phyloP scores from a whole-genome alignment of 2,797 vertebrate species.

The Typhlichthys subterraneus region DNA sequence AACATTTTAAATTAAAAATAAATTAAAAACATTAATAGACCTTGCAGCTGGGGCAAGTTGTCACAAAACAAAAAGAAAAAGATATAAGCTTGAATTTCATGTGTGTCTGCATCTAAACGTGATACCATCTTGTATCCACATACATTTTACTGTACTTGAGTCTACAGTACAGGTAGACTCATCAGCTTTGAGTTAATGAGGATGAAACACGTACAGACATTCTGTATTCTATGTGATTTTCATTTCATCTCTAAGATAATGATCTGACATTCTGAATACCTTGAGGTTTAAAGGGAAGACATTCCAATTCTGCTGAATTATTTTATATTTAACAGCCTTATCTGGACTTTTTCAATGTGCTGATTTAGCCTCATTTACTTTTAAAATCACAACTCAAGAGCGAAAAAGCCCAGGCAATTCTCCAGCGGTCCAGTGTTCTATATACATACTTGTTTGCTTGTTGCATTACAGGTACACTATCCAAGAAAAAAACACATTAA shows the following conservation, averaged over 20 bases:
- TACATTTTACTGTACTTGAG: neutral
- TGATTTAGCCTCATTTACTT: conserved; percentile 6
- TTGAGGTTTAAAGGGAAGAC: neutral
- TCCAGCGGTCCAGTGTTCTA: neutral
- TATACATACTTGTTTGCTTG: conserved; percentile 2
- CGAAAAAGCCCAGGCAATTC: conserved; percentile 1
- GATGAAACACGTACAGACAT: neutral
- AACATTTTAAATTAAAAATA: neutral
- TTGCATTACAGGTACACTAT: conserved; percentile 12
- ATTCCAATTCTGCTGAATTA: neutral
- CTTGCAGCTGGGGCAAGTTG: neutral
- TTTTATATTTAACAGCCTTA: conserved; percentile 15
- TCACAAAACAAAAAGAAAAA: neutral
- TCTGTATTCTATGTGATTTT: conserved; percentile 15
- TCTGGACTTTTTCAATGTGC: conserved; percentile 2
- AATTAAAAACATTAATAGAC: neutral
- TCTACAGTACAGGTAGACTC: neutral
- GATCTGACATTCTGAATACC: conserved; percentile 8
- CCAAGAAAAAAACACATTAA: neutral
- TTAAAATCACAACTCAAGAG: conserved; percentile 10
- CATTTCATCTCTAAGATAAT: conserved; percentile 9
- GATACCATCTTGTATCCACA: neutral
- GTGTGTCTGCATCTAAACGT: neutral
- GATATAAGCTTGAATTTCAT: neutral
- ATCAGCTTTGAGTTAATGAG: neutral